These are phyloP conservation scores for Porites cylindrica DNA, from an alignment of 92 coral and sea anemone genomes.

Conservation along the genomic window DNA sequence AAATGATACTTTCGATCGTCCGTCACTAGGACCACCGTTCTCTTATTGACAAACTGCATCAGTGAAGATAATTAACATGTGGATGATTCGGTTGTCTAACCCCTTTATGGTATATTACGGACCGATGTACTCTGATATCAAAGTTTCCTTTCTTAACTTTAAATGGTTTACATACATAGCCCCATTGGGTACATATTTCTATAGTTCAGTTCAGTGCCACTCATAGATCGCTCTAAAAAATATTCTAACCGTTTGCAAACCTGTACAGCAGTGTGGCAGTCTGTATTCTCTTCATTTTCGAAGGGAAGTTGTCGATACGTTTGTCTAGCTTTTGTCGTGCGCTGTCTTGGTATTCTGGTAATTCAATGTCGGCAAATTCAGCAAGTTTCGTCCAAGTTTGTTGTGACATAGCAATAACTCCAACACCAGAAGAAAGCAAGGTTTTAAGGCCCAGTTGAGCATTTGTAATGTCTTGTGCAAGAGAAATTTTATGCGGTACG, in stretches of 20 bases:
- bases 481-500: background rate
- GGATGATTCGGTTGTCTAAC: too few species aligned
- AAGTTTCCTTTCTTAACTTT: too few species aligned
- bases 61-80: too few species aligned
- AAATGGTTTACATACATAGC: too few species aligned
- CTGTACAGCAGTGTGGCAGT: background rate
- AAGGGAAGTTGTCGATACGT: background rate
- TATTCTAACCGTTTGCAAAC: background rate
- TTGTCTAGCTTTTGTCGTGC: conserved; percentile 21
- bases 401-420: conserved; percentile 21
- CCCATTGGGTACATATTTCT: too few species aligned
- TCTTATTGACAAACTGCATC: too few species aligned
- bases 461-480: background rate
- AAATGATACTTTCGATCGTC: too few species aligned
- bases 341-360: conserved; percentile 22
- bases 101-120: too few species aligned
- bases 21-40: too few species aligned
- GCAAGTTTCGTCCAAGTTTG: conserved; percentile 35
- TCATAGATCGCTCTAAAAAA: too few species aligned
- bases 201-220: too few species aligned
- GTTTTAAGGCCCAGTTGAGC: conserved; percentile 16
- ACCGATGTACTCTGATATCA: too few species aligned
- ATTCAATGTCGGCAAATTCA: conserved; percentile 6
- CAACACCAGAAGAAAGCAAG: conserved; percentile 7
- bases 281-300: background rate